These are phyloP conservation scores for Falcaria lacertinaria DNA, from an alignment of 2,888 invertebrate species.

Conservation along the genomic window DNA sequence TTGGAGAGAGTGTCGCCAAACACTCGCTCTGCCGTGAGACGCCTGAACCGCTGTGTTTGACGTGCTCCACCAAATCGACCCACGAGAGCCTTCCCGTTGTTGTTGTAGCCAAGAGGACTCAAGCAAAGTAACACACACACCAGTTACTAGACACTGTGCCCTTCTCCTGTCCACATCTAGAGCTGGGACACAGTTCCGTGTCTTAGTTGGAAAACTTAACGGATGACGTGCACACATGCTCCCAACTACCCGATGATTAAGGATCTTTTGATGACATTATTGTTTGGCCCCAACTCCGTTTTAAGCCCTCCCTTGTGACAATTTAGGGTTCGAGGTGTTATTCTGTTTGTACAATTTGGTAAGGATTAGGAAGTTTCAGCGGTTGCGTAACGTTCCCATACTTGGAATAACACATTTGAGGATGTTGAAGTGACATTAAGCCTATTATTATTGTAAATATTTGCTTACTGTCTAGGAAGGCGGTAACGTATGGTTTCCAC, in stretches of 20 bases:
- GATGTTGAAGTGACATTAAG: not conserved
- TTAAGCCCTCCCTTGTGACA: constrained; percentile 9
- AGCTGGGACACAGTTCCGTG: constrained; percentile 2
- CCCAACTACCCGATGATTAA: constrained; percentile 33
- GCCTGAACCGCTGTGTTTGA: constrained; percentile 53
- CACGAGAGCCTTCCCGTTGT: constrained; percentile 40
- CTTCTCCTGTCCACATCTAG: constrained; percentile 7
- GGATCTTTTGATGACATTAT: constrained; percentile 42
- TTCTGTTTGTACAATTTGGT: constrained; percentile 9
- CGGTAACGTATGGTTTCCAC: too few species aligned
- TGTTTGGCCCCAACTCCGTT: constrained; percentile 13
- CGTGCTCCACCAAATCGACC: constrained; percentile 50
- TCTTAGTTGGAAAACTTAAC: constrained; percentile 11
- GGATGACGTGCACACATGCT: constrained; percentile 8
- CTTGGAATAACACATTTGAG: not conserved
- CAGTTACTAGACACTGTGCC: constrained; percentile 16
- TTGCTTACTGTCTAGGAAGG: not conserved
- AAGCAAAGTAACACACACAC: constrained; percentile 20
- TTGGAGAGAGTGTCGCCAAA: constrained; percentile 53
- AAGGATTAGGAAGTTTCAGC: not conserved
- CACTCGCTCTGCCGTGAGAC: constrained; percentile 40
- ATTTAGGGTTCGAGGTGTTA: constrained; percentile 28
- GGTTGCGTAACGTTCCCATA: not conserved
- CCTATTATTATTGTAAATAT: not conserved
- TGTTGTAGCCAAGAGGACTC: constrained; percentile 17